Conservation (phyloP, 2,888 invertebrate species). For the Eugnorisma glareosa region DNA sequence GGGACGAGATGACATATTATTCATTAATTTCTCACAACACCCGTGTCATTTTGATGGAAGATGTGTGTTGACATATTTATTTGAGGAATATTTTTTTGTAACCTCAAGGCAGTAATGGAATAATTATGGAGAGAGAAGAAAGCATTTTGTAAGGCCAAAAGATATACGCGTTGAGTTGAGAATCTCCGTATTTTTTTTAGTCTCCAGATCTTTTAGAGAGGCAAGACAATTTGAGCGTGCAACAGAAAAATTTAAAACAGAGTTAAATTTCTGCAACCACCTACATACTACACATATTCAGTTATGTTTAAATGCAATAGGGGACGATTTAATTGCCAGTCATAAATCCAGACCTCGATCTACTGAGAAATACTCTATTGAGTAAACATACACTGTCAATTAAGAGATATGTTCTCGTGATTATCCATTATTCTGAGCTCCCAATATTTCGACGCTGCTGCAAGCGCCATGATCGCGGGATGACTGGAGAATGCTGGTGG, state of each 20-base stretch:
- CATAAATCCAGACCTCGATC: not conserved
- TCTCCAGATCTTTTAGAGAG: not conserved
- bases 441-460: no score
- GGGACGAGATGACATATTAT: constrained; percentile 27
- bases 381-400: no score
- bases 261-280: not conserved
- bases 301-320: not conserved
- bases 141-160: not conserved
- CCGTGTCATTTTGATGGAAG: constrained; percentile 44
- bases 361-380: not conserved
- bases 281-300: no score
- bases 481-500: no score
- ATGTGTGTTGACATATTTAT: constrained; percentile 39
- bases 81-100: constrained; percentile 2
- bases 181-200: not conserved
- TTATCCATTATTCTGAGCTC: no score
- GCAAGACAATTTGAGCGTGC: not conserved
- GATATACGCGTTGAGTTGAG: not conserved
- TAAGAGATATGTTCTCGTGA: no score
- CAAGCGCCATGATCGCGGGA: no score
- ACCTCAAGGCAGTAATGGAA: not conserved
- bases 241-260: not conserved
- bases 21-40: constrained; percentile 53
- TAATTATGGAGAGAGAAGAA: not conserved
- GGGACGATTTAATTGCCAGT: not conserved